A percentile compares a stretch with the other conserved stretches of the same genome.
phyloP scores from a whole-genome alignment of 2,113 vertebrate species.

The Malurus melanocephalus region DNA sequence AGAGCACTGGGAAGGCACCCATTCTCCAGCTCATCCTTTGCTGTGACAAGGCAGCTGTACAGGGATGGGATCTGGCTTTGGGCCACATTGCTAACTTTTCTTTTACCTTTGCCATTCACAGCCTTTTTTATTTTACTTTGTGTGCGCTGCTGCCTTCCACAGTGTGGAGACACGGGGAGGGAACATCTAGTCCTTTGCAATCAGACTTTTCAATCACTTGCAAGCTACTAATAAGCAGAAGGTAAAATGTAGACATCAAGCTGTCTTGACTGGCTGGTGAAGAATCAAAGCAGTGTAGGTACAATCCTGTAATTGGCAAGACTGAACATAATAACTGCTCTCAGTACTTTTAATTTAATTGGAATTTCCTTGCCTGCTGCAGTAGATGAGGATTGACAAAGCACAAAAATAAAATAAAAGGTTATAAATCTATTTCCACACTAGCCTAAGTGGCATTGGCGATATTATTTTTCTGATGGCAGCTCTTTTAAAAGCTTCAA shows the following conservation, averaged over 20 bases:
- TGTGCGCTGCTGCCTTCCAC: constrained; percentile 25
- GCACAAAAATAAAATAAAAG: constrained; percentile 52
- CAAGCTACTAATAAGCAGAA: constrained; percentile 58
- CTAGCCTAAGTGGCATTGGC: background rate
- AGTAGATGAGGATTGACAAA: constrained; percentile 59
- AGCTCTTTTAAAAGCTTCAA: constrained; percentile 39
- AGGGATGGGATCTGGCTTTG: background rate
- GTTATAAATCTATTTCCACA: constrained; percentile 53
- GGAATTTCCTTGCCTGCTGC: constrained; percentile 58
- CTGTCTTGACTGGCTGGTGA: constrained; percentile 60
- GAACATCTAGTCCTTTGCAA: constrained; percentile 44
- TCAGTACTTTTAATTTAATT: constrained; percentile 63
- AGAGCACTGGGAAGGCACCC: background rate
- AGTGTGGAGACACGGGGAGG: constrained; percentile 2
- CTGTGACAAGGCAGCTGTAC: background rate
- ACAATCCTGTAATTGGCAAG: constrained; percentile 61
- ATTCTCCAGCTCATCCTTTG: background rate
- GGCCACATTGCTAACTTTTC: background rate
- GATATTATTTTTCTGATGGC: constrained; percentile 37
- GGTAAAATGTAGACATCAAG: constrained; percentile 63
- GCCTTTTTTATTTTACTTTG: constrained; percentile 35
- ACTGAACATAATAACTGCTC: constrained; percentile 60
- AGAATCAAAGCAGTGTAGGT: constrained; percentile 50
- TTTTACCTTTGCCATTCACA: background rate
- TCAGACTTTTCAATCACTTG: constrained; percentile 49